Evolutionary conservation across 1,140 invertebrate species (phyloP).

Genomic region (Lysiphlebus fabarum): DNA sequence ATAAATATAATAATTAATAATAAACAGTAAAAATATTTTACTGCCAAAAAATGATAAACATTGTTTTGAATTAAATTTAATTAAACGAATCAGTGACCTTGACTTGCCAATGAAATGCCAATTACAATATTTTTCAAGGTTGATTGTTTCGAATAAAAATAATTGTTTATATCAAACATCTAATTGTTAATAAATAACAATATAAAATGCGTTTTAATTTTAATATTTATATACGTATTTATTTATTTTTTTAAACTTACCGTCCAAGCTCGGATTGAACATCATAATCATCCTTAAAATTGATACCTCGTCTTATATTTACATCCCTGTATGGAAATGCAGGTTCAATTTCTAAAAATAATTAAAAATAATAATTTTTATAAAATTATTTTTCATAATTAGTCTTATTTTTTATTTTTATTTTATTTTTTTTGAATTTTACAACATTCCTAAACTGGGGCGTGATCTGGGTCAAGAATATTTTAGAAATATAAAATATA

Average conservation of each 20-base stretch:
- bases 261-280: slow-evolving; percentile 77
- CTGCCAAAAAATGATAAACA: not conserved
- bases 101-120: too few relatives aligned
- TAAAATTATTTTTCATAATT: not conserved
- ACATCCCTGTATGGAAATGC: slow-evolving; percentile 82
- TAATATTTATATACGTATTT: not conserved
- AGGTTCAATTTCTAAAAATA: slow-evolving; percentile 73
- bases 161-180: not conserved
- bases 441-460: too few relatives aligned
- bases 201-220: not conserved
- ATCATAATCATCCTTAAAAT: slow-evolving; percentile 78
- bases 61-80: not conserved
- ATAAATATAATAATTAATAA: too few relatives aligned
- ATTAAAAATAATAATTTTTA: slow-evolving; percentile 8
- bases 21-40: too few relatives aligned
- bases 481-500: not conserved
- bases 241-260: slow-evolving; percentile 51
- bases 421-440: slow-evolving; percentile 5
- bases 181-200: not conserved
- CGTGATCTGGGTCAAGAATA: not conserved
- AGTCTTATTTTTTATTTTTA: too few relatives aligned
- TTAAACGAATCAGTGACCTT: too few relatives aligned
- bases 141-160: not conserved
- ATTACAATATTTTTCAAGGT: not conserved
- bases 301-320: slow-evolving; percentile 68